Evolutionary conservation across 2,888 invertebrate genomes (phyloP).

Genomic region (Oscheius sp.): DNA sequence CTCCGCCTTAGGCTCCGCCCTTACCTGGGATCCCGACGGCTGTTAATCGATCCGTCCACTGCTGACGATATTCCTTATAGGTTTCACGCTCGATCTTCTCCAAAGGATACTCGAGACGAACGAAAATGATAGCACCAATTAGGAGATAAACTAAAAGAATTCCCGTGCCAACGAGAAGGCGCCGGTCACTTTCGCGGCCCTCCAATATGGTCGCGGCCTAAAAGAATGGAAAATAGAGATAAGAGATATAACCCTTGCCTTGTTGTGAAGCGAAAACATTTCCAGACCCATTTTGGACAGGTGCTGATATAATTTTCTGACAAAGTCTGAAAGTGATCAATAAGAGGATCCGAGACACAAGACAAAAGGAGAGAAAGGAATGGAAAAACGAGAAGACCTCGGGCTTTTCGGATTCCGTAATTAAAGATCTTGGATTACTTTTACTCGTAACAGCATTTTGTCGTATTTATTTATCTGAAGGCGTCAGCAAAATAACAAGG

Average conservation of each 20-base stretch:
- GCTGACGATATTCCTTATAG: slow-evolving; percentile 54
- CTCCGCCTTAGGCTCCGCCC: slow-evolving; percentile 10
- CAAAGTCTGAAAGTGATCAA: no score
- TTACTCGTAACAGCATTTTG: no score
- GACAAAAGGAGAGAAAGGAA: not conserved
- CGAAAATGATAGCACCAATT: slow-evolving; percentile 81
- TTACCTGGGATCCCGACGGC: slow-evolving; percentile 45
- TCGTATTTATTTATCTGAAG: no score
- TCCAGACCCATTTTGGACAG: slow-evolving; percentile 65
- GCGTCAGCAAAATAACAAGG: no score
- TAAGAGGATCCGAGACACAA: not conserved
- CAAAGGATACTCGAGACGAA: slow-evolving; percentile 53
- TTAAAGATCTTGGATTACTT: not conserved
- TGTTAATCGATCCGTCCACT: slow-evolving; percentile 53
- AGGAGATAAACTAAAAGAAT: slow-evolving; percentile 75
- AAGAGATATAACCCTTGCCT: slow-evolving; percentile 29
- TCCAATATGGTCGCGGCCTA: slow-evolving; percentile 37
- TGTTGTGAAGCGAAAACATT: slow-evolving; percentile 55
- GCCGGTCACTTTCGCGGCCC: slow-evolving; percentile 51
- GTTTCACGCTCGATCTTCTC: slow-evolving; percentile 59
- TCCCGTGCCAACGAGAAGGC: slow-evolving; percentile 55
- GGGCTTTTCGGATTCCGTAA: no score
- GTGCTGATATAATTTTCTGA: not conserved
- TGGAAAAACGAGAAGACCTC: no score
- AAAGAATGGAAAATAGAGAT: slow-evolving; percentile 7